A percentile compares a stretch with the other conserved stretches of the same genome.
phyloP scores from a whole-genome alignment of 2,113 vertebrate species.

The Colaptes auratus region DNA sequence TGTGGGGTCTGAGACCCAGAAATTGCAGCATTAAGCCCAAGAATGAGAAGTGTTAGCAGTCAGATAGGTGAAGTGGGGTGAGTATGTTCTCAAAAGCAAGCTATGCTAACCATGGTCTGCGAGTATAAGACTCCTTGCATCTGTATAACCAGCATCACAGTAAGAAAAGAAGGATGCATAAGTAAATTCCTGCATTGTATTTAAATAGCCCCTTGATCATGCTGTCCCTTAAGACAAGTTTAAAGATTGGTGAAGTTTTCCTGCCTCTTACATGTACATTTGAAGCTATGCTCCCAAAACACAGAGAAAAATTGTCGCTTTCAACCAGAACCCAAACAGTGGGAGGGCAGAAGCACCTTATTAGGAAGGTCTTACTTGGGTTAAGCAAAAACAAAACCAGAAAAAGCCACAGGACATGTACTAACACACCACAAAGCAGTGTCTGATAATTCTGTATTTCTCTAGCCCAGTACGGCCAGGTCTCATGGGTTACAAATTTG shows the following conservation, averaged over 20 bases:
- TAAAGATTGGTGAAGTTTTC: not conserved
- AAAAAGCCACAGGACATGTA: not conserved
- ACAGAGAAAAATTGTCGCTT: not conserved
- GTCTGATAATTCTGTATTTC: not conserved
- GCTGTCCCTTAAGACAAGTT: not conserved
- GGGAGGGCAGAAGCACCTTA: not conserved
- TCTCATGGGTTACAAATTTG: constrained; percentile 25
- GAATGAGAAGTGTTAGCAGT: not conserved
- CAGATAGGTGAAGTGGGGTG: not conserved
- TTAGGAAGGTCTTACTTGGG: not conserved
- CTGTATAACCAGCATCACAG: not conserved
- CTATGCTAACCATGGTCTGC: not conserved
- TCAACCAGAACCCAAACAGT: not conserved
- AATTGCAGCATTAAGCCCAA: not conserved
- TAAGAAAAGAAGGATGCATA: not conserved
- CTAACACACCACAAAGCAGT: not conserved
- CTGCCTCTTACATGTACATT: not conserved
- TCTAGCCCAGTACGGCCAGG: not conserved
- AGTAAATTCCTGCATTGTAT: not conserved
- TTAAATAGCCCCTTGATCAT: not conserved
- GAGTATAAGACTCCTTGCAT: not conserved
- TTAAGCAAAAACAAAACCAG: not conserved
- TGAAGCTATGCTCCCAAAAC: not conserved
- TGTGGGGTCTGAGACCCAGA: not conserved
- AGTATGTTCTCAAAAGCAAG: not conserved